Evolutionary conservation across 2,888 invertebrate genomes (phyloP).

Genomic region (Linhomoeus sp.): DNA sequence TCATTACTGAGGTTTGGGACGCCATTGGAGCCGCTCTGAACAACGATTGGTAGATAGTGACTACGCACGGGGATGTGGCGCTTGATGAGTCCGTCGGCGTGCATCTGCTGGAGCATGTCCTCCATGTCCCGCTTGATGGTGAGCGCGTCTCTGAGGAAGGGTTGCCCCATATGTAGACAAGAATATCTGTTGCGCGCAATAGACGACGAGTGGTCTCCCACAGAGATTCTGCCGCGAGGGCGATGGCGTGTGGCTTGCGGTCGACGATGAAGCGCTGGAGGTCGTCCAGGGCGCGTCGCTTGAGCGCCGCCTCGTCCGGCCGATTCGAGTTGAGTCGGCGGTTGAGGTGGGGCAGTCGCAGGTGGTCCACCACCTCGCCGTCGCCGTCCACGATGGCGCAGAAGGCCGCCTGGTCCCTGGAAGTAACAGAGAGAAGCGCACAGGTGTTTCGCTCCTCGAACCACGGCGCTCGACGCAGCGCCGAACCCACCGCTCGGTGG

Average conservation of each 20-base stretch:
- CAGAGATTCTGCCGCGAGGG: constrained; percentile 58
- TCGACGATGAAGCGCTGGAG: constrained; percentile 47
- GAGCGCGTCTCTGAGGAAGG: constrained; percentile 45
- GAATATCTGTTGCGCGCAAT: constrained; percentile 58
- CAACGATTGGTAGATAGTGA: too few species aligned
- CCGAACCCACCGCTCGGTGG: constrained; percentile 22
- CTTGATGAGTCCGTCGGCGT: constrained; percentile 52
- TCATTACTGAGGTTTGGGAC: too few species aligned
- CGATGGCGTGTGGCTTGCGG: constrained; percentile 83
- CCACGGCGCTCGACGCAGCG: too few species aligned
- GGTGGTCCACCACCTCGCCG: constrained; percentile 74
- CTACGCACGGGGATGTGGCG: constrained; percentile 44
- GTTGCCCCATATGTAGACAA: constrained; percentile 36
- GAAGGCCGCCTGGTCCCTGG: constrained; percentile 13
- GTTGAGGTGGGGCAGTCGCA: constrained; percentile 63
- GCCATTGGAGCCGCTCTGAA: not conserved
- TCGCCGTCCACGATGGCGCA: constrained; percentile 65
- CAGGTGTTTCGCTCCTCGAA: too few species aligned
- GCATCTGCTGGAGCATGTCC: constrained; percentile 9
- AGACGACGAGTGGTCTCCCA: constrained; percentile 26
- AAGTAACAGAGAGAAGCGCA: too few species aligned
- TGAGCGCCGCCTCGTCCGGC: constrained; percentile 9
- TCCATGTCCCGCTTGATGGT: constrained; percentile 35
- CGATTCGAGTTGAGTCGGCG: constrained; percentile 30
- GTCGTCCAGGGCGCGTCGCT: constrained; percentile 15